A percentile compares a stretch with the other conserved stretches of the same genome.
Conservation (phyloP, 2,797 vertebrate species). For the Danio jaintianensis region DNA sequence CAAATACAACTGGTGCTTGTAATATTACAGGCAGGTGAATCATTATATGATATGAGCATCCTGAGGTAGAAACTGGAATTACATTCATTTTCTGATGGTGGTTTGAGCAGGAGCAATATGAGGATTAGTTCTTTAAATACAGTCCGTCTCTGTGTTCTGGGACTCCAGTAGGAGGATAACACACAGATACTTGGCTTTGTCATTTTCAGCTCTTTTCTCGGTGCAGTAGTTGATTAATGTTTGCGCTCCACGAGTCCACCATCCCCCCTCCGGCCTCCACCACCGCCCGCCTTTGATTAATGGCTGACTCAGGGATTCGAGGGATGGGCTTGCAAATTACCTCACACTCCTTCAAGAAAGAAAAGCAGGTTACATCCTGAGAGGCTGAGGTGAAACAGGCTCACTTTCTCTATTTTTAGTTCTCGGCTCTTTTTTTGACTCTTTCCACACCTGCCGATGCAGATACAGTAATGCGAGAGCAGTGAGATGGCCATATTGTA, state of each 20-base stretch:
- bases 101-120: background rate
- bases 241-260: conserved; percentile 34
- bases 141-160: conserved; percentile 49
- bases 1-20: too few relatives aligned
- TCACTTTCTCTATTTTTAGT: conserved; percentile 54
- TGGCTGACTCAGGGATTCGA: conserved; percentile 48
- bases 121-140: conserved; percentile 65
- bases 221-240: conserved; percentile 75
- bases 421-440: background rate
- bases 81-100: too few relatives aligned
- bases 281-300: conserved; percentile 42
- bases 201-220: conserved; percentile 62
- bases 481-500: conserved; percentile 5
- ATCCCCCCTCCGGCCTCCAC: conserved; percentile 18
- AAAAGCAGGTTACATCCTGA: conserved; percentile 53
- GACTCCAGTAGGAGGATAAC: conserved; percentile 59
- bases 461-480: background rate
- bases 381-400: conserved; percentile 45
- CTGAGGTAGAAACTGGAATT: too few relatives aligned
- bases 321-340: conserved; percentile 38
- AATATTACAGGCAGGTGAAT: too few relatives aligned
- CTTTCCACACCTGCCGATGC: background rate
- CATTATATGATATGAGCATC: too few relatives aligned
- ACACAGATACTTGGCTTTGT: conserved; percentile 66
- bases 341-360: conserved; percentile 19